Evolutionary conservation across 2,113 vertebrate genomes (phyloP), one percentile per base, ranked within the genome.

Genomic region (Phrynosoma platyrhinos): DNA sequence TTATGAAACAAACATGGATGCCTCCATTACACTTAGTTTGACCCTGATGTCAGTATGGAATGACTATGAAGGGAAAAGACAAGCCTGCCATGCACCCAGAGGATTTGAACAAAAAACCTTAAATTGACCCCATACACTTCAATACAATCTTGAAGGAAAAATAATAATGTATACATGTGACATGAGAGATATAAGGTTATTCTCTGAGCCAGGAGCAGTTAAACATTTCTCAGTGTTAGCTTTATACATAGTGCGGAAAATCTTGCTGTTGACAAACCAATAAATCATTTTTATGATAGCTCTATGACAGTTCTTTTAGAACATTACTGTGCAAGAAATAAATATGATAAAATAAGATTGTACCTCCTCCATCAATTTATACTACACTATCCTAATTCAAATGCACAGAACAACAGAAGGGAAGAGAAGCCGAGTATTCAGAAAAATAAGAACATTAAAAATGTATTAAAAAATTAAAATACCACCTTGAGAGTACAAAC

Each of bases 331-430:
- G 12, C 36, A 4, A 58, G 42, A 88, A 18, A 2, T 68, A 86
- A 91, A 82, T 69, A 78, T 27, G 81, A 16, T 85, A 53, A 40
- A 88, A 85, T 80, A n/a, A 10, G 83, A 89, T 47, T 85, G 55
- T 47, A 40, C 14, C 62, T 64, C 52, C 30, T 1, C 16, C 89
- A 5, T 27, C 36, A 47, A 77, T 75, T 86, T 40, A 40, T 25
- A 77, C n/a, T 74, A 47, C 16, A 74, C 7, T 53, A 84, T 79
- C 13, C 36, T 40, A 13, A 80, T 23, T 76, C 74, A 40, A 76
- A 76, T 6, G 14, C 40, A 14, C 4, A 90, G 81, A 62, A 72
- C 88, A 89, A 88, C n/a, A 5, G 5, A 77, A 66, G 47, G 9
- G 4, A 14, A 14, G 40, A 66, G 64, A 23, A 36, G 62, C 25